Evolutionary conservation across 2,888 invertebrate species (phyloP).

Genomic region (Sesamia inferens): DNA sequence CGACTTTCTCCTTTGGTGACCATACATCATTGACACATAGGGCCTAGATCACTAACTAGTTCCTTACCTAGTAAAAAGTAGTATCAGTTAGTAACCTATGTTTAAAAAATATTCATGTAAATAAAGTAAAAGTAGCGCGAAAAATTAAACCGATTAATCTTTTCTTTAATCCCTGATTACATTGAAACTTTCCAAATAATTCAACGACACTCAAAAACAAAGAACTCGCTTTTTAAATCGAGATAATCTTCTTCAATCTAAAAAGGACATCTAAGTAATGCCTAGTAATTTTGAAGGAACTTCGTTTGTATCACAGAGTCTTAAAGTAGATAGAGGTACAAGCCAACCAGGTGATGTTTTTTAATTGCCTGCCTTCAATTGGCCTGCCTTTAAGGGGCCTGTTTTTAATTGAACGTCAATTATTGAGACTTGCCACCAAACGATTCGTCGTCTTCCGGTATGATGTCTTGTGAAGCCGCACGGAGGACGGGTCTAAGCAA

Average conservation of each 20-base stretch:
- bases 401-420: background rate
- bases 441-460: too few species aligned
- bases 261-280: conserved; percentile 46
- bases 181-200: conserved; percentile 38
- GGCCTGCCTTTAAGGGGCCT: too few species aligned
- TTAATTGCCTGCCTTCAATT: background rate
- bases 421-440: too few species aligned
- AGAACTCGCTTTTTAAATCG: conserved; percentile 41
- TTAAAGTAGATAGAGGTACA: background rate
- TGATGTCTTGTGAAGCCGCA: too few species aligned
- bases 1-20: too few species aligned
- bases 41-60: background rate
- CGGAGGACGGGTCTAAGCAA: too few species aligned
- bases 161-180: conserved; percentile 19
- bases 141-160: conserved; percentile 31
- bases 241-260: conserved; percentile 46
- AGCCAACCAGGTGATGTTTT: background rate
- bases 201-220: conserved; percentile 30
- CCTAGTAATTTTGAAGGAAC: conserved; percentile 49
- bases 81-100: background rate
- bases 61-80: background rate
- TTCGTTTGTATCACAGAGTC: conserved; percentile 17
- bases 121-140: conserved; percentile 8
- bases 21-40: background rate
- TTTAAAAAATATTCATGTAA: background rate